These are phyloP conservation scores for Peromyscus eremicus DNA, from an alignment of 2,797 vertebrate species.

Conservation along the genomic window DNA sequence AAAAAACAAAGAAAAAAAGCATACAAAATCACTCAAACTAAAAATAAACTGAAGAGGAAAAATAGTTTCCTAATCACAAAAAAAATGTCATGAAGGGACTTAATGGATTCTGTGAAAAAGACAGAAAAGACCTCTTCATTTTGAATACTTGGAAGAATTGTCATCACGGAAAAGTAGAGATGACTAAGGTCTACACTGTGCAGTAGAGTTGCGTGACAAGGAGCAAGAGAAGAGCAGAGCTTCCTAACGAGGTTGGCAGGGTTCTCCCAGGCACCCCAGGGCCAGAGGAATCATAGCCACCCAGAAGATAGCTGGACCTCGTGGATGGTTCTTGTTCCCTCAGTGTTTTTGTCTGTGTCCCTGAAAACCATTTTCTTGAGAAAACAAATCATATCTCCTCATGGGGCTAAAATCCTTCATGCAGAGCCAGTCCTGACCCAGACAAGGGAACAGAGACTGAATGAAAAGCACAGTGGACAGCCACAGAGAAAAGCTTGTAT, in stretches of 20 bases:
- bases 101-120: conserved; percentile 67
- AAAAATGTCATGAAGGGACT: conserved; percentile 55
- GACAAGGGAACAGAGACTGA: neutral
- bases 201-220: neutral
- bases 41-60: neutral
- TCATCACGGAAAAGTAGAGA: conserved; percentile 70
- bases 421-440: neutral
- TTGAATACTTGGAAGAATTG: conserved; percentile 81
- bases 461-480: neutral
- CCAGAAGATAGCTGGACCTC: neutral
- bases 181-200: conserved; percentile 57
- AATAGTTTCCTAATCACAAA: neutral
- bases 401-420: neutral
- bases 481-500: neutral
- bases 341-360: neutral
- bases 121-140: conserved; percentile 71
- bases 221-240: conserved; percentile 57
- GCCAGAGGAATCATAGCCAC: neutral
- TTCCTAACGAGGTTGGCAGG: conserved; percentile 65
- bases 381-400: neutral
- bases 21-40: neutral
- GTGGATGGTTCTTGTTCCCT: neutral
- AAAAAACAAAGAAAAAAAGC: neutral
- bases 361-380: neutral
- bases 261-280: conserved; percentile 50